A percentile compares a stretch with the other conserved stretches of the same genome.
These are phyloP conservation scores for Hypotaenidia philippensis DNA, from an alignment of 2,797 vertebrate genomes.

Conservation along the genomic window DNA sequence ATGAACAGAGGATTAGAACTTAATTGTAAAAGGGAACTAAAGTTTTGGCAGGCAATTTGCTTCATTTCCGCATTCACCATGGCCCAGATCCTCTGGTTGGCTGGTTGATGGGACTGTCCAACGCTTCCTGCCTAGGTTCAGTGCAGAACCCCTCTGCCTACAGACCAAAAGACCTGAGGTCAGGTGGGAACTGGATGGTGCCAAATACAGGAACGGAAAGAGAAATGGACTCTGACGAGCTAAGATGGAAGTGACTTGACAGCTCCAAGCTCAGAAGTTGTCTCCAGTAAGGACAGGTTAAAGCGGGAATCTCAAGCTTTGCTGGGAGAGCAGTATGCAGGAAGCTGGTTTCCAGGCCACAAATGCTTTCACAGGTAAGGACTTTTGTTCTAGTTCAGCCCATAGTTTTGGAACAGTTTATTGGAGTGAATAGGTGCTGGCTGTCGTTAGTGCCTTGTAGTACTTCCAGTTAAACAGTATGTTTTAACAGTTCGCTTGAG, in stretches of 20 bases:
- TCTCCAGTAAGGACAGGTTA: slow-evolving; percentile 85
- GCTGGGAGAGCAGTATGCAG: slow-evolving; percentile 94
- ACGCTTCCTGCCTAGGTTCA: not conserved
- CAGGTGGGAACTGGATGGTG: slow-evolving; percentile 67
- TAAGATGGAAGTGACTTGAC: slow-evolving; percentile 91
- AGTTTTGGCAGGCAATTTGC: slow-evolving; percentile 3
- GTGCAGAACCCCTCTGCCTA: slow-evolving; percentile 8
- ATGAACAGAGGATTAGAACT: slow-evolving; percentile 67
- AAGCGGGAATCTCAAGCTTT: slow-evolving; percentile 81
- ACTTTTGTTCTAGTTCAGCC: not conserved
- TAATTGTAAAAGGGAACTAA: slow-evolving; percentile 44
- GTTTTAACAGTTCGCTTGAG: not conserved
- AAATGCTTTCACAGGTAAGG: slow-evolving; percentile 96
- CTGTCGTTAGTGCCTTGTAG: accelerated
- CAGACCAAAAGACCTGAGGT: slow-evolving; percentile 43
- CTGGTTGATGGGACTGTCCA: slow-evolving; percentile 79
- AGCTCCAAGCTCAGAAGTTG: slow-evolving; percentile 77
- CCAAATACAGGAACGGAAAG: slow-evolving; percentile 49
- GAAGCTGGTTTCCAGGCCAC: slow-evolving; percentile 95
- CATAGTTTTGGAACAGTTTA: not conserved
- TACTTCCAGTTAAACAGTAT: not conserved
- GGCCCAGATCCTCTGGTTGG: slow-evolving; percentile 84
- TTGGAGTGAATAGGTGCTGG: not conserved
- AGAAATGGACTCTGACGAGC: slow-evolving; percentile 85
- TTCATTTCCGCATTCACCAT: slow-evolving; percentile 74